These are phyloP conservation scores for Silurus meridionalis DNA, from an alignment of 2,113 vertebrate genomes.

Conservation along the genomic window DNA sequence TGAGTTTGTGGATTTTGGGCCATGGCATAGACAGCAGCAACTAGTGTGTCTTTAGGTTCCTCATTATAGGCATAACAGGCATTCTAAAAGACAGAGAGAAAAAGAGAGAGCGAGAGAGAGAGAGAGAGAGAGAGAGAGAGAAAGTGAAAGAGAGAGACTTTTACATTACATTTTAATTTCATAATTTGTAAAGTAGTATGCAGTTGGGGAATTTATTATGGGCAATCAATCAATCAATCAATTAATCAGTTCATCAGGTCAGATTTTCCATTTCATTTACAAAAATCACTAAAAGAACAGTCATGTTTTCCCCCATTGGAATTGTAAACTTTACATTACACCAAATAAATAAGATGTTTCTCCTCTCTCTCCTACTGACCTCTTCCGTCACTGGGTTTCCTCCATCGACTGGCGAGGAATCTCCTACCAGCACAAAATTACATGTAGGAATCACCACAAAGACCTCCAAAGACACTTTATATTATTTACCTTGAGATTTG, in stretches of 20 bases:
- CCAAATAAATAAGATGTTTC: neutral
- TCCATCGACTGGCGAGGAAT: neutral
- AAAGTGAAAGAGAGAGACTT: too few relatives aligned
- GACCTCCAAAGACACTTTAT: neutral
- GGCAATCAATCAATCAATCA: neutral
- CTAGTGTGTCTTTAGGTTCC: neutral
- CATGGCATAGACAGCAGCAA: conserved; percentile 1
- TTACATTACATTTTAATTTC: too few relatives aligned
- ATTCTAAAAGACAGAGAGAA: neutral
- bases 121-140: too few relatives aligned
- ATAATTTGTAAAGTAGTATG: neutral
- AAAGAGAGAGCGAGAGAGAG: neutral
- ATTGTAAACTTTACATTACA: neutral
- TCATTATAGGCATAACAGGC: neutral
- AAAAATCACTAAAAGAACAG: neutral
- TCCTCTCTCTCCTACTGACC: neutral
- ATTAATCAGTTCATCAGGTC: neutral
- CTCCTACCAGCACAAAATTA: neutral
- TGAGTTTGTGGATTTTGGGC: neutral
- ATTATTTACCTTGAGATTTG: neutral
- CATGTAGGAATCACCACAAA: neutral
- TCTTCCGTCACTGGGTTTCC: neutral
- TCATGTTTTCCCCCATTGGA: neutral
- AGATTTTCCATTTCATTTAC: neutral
- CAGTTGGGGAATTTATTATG: neutral